phyloP scores from a whole-genome alignment of 1,140 invertebrate species.

The Platyscapa corneri region DNA sequence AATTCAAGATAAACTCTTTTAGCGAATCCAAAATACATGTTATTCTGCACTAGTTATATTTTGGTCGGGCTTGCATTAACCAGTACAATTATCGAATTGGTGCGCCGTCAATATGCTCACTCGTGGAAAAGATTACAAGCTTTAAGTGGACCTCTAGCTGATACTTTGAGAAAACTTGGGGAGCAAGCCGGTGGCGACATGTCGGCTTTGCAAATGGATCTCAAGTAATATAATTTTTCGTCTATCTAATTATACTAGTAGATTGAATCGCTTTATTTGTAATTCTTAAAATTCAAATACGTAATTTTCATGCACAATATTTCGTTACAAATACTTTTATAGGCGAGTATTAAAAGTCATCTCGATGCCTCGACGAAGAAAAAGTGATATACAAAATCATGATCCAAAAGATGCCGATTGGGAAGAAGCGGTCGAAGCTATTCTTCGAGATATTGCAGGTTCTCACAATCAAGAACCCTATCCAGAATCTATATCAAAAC shows the following conservation, averaged over 20 bases:
- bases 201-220: slow-evolving; percentile 80
- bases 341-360: slow-evolving; percentile 65
- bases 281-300: too few relatives aligned
- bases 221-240: slow-evolving; percentile 69
- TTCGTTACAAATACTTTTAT: slow-evolving; percentile 39
- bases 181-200: slow-evolving; percentile 84
- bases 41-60: slow-evolving; percentile 93
- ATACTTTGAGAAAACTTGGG: slow-evolving; percentile 83
- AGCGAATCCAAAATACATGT: slow-evolving; percentile 91
- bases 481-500: slow-evolving; percentile 62
- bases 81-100: slow-evolving; percentile 94
- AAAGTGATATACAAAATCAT: slow-evolving; percentile 55
- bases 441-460: slow-evolving; percentile 79
- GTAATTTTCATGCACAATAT: background rate
- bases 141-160: slow-evolving; percentile 85
- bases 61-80: slow-evolving; percentile 94
- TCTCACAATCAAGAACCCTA: slow-evolving; percentile 7
- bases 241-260: background rate
- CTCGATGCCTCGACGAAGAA: slow-evolving; percentile 67
- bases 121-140: slow-evolving; percentile 88
- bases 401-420: slow-evolving; percentile 75
- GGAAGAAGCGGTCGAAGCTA: slow-evolving; percentile 83
- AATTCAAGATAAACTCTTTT: slow-evolving; percentile 33
- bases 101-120: slow-evolving; percentile 87
- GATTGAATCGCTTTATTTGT: too few relatives aligned